A percentile compares a stretch with the other conserved stretches of the same genome.
Evolutionary conservation across 1,140 invertebrate genomes (phyloP).

Genomic region (Drosophila biarmipes): DNA sequence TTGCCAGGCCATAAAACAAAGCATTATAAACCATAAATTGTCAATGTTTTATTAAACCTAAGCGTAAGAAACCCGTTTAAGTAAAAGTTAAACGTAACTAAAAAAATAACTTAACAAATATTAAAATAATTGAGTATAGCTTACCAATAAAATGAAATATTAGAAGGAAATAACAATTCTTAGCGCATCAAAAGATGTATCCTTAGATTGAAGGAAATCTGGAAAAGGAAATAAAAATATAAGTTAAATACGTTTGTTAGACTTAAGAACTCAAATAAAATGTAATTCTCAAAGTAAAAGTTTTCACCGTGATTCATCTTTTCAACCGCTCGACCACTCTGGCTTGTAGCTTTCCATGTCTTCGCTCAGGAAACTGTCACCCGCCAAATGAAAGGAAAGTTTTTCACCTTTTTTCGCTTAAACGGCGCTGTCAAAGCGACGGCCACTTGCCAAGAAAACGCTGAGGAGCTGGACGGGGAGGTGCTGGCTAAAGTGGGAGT

Average conservation of each 20-base stretch:
- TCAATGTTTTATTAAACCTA: neutral
- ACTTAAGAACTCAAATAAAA: too few species aligned
- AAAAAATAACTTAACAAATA: too few species aligned
- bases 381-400: conserved; percentile 36
- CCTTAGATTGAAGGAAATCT: too few species aligned
- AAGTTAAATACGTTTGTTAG: too few species aligned
- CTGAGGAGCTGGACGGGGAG: neutral
- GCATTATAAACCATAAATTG: neutral
- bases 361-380: conserved; percentile 52
- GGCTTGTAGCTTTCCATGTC: conserved; percentile 4
- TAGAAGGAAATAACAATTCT: too few species aligned
- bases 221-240: too few species aligned
- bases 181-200: too few species aligned
- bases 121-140: neutral
- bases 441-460: conserved; percentile 57
- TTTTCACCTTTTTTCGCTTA: conserved; percentile 39
- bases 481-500: neutral
- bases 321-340: conserved; percentile 10
- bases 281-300: too few species aligned
- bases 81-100: too few species aligned
- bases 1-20: conserved; percentile 17
- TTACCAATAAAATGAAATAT: neutral
- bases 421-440: conserved; percentile 71
- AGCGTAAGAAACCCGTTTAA: neutral
- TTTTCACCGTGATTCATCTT: too few species aligned